Evolutionary conservation across 2,113 vertebrate species (phyloP), one percentile per base, ranked within the genome.

Genomic region (Melanocharis versteri): DNA sequence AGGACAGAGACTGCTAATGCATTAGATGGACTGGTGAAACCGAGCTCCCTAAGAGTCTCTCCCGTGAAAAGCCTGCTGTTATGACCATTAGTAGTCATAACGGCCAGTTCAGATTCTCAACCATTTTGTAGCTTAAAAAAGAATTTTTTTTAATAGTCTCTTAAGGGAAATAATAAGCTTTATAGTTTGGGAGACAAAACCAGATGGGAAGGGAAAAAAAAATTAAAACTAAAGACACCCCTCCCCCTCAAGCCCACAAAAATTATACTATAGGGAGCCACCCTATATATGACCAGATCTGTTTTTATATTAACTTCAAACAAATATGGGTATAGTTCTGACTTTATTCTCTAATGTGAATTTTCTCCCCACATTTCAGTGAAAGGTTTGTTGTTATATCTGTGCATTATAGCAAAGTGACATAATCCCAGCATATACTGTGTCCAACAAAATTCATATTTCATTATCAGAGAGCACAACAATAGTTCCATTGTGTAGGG

Each of bases 401-500:
- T 83, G 10, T 18, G 33, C 40, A 56, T 30, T 64, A 66, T 27
- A 53, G 45, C 28, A 23, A 91, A 90, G 80, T 35, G 66, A 70
- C n/a, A 68, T 22, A 66, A 87, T 24, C 39, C 12, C 30, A 92
- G 21, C 47, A 28, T 69, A 73, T 16, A 64, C 22, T 18, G 6
- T 47, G 68, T 62, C 54, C 60, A 75, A 37, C 45, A 60, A 71
- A 56, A 79, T 81, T 88, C 64, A 23, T 79, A 90, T 90, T 95
- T 89, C 5, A 13, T 90, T 94, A 87, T 93, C 57, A 13, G 77
- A 84, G 68, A 94, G 57, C 51, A 90, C 83, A 97, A 95, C 96
- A 97, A 97, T 92, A 84, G 84, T 81, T 93, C 80, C 75, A 96
- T 92, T 95, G 65, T 96, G 82, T 69, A 68, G 84, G 68, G 80